Base-by-base conservation (phyloP, 2,888 invertebrate genomes). In the Dichetophora obliterata region DNA sequence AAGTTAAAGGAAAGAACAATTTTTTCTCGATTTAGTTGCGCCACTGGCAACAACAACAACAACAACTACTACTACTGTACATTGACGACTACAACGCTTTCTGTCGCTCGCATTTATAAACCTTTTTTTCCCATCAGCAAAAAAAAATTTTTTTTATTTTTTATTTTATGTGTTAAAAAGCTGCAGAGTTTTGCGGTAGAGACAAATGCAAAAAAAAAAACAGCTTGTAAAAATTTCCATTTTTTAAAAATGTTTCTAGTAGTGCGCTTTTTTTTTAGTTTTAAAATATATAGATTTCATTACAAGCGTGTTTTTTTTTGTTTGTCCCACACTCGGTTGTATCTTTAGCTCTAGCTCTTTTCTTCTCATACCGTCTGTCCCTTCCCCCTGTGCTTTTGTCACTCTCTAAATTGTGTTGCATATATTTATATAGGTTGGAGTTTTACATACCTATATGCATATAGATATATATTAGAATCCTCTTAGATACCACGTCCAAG, bases 1-100 rank as follows among this genome's bases (percentile, higher is more conserved):
- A 76, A 76, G 76, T 76, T 76, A 65, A 74, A 74, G 76, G 72
- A 76, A 73, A 68, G 72, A 65, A 76, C 31, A 57, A 65, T 72
- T 75, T 76, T 76, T 76, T 76, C 72, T 76, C 76, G 72, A 76
- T 76, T 76, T 76, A 76, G 76, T 72, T 72, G 76, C 68, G 71
- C 76, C 76, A 76, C 71, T 71, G 75, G 70, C 75, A 63, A 52
- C 68, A 68, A 24, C 19, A 16, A 34, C 61, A 48, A 37, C 31
- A 43, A 57, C 4, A 69, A 27, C 14, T 16, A 65, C 52, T 31
- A 65, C 5, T n/a, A 65, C 14, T 50, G 24, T 22, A 57, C 27
- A 43, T 48, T 61, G 63, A 69, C 75, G 59, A 50, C 75, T 37
- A 70, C 75, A 16, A 69, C 69, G 68, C 37, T 59, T 14, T n/a